These are phyloP conservation scores for Ailuropoda melanoleuca DNA, from an alignment of 2,113 vertebrate species.

Conservation along the genomic window DNA sequence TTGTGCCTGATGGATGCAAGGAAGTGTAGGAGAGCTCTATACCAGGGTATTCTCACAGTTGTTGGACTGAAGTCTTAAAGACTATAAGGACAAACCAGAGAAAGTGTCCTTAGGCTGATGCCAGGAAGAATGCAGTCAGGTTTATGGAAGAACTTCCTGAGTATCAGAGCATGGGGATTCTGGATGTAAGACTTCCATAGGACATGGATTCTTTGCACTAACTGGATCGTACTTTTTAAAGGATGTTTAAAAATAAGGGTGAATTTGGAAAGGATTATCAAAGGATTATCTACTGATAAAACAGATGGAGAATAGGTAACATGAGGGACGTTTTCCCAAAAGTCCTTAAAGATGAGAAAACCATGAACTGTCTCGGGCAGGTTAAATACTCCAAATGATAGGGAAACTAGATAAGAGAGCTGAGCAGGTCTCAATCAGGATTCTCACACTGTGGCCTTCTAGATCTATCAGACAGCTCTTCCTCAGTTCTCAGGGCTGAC, in stretches of 20 bases:
- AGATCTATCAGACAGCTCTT: neutral
- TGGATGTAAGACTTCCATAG: neutral
- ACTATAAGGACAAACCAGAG: neutral
- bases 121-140: neutral
- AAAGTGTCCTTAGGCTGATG: neutral
- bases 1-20: neutral
- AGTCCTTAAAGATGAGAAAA: neutral
- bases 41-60: neutral
- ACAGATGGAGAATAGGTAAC: neutral
- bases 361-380: neutral
- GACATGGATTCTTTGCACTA: neutral
- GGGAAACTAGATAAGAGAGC: neutral
- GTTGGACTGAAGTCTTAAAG: neutral
- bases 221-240: neutral
- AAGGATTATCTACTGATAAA: neutral
- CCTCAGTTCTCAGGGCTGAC: neutral
- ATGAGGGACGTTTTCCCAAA: neutral
- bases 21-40: neutral
- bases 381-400: neutral
- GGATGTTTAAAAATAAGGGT: neutral
- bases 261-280: neutral
- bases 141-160: neutral
- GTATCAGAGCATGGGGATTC: neutral
- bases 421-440: neutral
- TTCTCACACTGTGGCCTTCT: neutral